Percentiles rank a stretch among this genome's conserved stretches.
These are phyloP conservation scores for Rotaria sp. DNA, from an alignment of 2,888 invertebrate species.

Conservation along the genomic window DNA sequence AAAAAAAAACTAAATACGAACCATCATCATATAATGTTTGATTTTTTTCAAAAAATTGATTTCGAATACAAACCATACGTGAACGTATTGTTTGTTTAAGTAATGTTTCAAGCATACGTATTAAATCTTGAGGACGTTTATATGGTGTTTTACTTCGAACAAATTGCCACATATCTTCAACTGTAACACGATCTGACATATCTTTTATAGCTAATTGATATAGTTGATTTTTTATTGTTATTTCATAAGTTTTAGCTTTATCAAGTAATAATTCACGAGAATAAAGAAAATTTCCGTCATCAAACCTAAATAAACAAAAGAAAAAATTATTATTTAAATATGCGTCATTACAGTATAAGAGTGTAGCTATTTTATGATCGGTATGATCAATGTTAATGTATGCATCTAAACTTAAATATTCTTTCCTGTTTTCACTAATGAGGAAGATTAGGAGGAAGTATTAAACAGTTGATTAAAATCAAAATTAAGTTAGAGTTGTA, in stretches of 20 bases:
- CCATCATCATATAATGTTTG: not conserved
- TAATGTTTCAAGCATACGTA: constrained; percentile 17
- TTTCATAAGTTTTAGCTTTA: not conserved
- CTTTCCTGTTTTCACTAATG: too few species aligned
- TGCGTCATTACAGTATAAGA: too few species aligned
- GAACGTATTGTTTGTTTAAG: constrained; percentile 19
- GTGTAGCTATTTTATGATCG: too few species aligned
- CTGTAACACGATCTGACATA: not conserved
- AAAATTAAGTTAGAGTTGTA: too few species aligned
- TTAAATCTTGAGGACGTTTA: constrained; percentile 27
- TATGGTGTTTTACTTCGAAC: not conserved
- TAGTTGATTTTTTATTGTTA: not conserved
- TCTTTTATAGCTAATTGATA: constrained; percentile 18
- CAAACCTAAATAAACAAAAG: not conserved
- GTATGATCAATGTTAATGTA: too few species aligned
- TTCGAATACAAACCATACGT: constrained; percentile 11
- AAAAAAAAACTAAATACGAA: not conserved
- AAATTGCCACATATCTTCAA: not conserved
- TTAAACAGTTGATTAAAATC: too few species aligned
- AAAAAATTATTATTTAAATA: too few species aligned
- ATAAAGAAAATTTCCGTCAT: constrained; percentile 25
- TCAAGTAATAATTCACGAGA: not conserved
- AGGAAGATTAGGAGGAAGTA: too few species aligned
- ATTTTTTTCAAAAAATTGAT: constrained; percentile 22
- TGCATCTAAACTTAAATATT: too few species aligned